These are phyloP conservation scores for Girardinus metallicus DNA, from an alignment of 2,797 vertebrate species.

Conservation along the genomic window DNA sequence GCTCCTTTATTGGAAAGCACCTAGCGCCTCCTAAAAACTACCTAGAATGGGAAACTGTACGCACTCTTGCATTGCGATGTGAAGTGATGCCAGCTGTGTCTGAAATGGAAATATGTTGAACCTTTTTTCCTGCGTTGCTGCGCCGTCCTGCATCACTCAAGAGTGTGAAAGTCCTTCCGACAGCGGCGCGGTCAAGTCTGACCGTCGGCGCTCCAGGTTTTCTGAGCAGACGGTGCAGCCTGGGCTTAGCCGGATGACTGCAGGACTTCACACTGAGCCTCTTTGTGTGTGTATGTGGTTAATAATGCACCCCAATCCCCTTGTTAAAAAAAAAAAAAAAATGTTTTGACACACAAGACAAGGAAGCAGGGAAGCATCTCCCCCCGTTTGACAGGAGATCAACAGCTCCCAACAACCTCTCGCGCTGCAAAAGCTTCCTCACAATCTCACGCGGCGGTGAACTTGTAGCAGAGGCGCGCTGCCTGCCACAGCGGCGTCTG, in stretches of 20 bases:
- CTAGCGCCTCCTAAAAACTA: slow-evolving; percentile 3
- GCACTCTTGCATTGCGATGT: background rate
- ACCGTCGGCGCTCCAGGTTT: slow-evolving; percentile 43
- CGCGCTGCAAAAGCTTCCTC: background rate
- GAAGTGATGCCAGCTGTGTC: background rate
- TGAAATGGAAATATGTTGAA: background rate
- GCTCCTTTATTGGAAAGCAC: background rate
- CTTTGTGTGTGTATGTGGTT: slow-evolving; percentile 21
- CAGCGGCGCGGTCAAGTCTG: slow-evolving; percentile 26
- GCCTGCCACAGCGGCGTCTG: slow-evolving; percentile 38
- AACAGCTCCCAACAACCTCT: slow-evolving; percentile 10
- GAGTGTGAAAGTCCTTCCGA: slow-evolving; percentile 48
- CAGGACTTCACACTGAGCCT: slow-evolving; percentile 40
- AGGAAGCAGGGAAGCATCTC: slow-evolving; percentile 7
- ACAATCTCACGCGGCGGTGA: slow-evolving; percentile 21
- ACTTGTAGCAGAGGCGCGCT: slow-evolving; percentile 30
- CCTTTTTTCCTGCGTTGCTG: background rate
- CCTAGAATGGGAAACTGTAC: background rate
- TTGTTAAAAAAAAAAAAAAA: background rate
- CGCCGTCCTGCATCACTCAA: slow-evolving; percentile 30
- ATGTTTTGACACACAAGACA: slow-evolving; percentile 26
- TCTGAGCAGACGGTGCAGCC: slow-evolving; percentile 37
- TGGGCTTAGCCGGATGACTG: slow-evolving; percentile 16
- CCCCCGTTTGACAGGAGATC: slow-evolving; percentile 19
- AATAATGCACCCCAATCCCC: slow-evolving; percentile 24